phyloP scores from a whole-genome alignment of 2,888 invertebrate species.

The Limnephilus rhombicus region DNA sequence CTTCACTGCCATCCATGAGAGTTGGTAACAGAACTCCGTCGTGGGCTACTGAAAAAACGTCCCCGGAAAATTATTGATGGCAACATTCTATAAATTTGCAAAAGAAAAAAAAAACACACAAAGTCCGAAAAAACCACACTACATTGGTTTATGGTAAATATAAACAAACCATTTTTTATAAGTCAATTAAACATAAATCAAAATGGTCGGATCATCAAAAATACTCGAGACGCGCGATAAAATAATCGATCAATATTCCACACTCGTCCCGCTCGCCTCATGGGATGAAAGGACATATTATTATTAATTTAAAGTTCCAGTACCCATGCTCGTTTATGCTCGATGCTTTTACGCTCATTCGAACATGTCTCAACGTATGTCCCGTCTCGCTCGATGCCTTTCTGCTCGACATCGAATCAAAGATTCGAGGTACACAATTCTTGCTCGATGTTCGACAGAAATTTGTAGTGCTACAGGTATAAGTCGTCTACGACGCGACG shows the following conservation, averaged over 20 bases:
- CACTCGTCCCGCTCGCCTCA: background rate
- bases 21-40: too few relatives aligned
- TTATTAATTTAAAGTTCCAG: too few relatives aligned
- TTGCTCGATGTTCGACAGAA: too few relatives aligned
- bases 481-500: too few relatives aligned
- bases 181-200: background rate
- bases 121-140: background rate
- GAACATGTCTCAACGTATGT: too few relatives aligned
- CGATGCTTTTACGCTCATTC: too few relatives aligned
- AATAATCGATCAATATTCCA: slow-evolving; percentile 5
- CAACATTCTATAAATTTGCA: background rate
- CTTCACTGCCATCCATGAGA: too few relatives aligned
- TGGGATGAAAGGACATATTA: background rate
- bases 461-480: too few relatives aligned
- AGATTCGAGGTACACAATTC: too few relatives aligned
- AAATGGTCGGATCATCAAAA: background rate
- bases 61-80: background rate
- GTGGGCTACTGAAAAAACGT: background rate
- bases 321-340: too few relatives aligned
- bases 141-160: background rate
- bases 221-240: slow-evolving; percentile 1
- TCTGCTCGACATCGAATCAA: too few relatives aligned
- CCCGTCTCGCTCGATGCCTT: too few relatives aligned
- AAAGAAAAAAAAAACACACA: background rate
- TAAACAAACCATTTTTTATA: background rate